phyloP scores from a whole-genome alignment of 64 coral and sea anemone species.

The Montipora efflorescens region DNA sequence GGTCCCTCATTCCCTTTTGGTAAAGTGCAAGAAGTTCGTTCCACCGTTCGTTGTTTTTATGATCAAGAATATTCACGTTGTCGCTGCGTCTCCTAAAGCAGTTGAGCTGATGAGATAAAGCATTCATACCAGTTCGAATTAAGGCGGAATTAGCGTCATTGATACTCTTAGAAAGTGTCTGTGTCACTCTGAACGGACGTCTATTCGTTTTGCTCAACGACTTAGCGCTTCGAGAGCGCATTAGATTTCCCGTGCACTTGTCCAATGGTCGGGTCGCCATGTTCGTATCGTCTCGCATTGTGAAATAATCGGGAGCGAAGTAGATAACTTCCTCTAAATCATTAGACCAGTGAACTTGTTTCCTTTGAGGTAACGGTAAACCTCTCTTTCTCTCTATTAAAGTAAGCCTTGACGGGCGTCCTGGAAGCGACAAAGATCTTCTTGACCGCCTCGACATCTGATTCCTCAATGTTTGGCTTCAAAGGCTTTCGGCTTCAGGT shows the following conservation, averaged over 20 bases:
- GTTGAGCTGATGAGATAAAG: constrained; percentile 13
- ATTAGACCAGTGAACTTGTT: constrained; percentile 35
- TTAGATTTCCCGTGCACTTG: neutral
- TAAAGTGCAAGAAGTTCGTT: constrained; percentile 26
- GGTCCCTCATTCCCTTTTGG: constrained; percentile 32
- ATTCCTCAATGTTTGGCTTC: neutral
- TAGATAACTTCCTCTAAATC: constrained; percentile 50
- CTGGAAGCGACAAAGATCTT: constrained; percentile 40
- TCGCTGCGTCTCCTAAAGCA: constrained; percentile 6
- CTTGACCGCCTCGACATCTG: constrained; percentile 26
- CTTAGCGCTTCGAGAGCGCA: neutral
- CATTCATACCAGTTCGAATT: constrained; percentile 18
- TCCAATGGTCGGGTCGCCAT: neutral
- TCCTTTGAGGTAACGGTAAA: neutral
- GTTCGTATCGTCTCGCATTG: neutral
- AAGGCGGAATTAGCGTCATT: constrained; percentile 10
- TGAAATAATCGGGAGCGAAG: constrained; percentile 20
- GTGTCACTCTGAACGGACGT: neutral
- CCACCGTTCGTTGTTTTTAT: constrained; percentile 24
- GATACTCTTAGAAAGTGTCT: constrained; percentile 6
- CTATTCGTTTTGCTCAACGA: constrained; percentile 1
- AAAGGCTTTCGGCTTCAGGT: neutral
- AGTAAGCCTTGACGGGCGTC: constrained; percentile 1
- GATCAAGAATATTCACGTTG: constrained; percentile 9
- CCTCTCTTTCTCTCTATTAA: constrained; percentile 16